Conservation (phyloP, 2,113 vertebrate genomes). For the Henicopernis longicauda region DNA sequence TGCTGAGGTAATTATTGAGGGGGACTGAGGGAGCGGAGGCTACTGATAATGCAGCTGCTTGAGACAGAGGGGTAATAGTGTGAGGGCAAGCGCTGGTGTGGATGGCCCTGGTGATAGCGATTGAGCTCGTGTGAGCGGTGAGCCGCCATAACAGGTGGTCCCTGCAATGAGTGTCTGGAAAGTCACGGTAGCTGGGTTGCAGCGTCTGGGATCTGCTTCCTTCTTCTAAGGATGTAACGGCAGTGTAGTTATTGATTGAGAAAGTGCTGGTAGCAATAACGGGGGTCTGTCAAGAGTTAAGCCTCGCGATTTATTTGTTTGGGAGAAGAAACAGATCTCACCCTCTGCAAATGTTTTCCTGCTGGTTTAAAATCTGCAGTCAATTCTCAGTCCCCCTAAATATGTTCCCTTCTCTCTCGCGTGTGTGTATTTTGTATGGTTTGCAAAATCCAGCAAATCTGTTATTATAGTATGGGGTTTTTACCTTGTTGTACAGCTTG, state of each 20-base stretch:
- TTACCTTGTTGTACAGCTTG: not conserved
- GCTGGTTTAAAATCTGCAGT: not conserved
- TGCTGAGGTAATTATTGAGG: not conserved
- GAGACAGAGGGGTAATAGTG: accelerated
- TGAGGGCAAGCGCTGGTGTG: not conserved
- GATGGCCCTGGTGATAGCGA: no score
- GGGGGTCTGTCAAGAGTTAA: not conserved
- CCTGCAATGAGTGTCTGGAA: not conserved
- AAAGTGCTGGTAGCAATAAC: not conserved
- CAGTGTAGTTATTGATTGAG: not conserved
- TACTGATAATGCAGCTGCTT: not conserved
- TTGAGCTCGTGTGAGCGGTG: not conserved
- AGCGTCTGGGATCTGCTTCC: not conserved
- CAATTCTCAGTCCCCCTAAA: not conserved
- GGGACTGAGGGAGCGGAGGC: not conserved
- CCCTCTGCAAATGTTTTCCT: not conserved
- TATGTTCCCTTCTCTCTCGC: not conserved
- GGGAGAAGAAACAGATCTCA: not conserved
- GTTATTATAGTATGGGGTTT: not conserved
- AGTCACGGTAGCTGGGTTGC: not conserved
- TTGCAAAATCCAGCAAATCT: not conserved
- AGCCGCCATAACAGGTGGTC: accelerated
- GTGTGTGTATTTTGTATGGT: not conserved
- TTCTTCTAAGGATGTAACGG: not conserved
- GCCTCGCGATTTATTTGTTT: not conserved